phyloP scores from a whole-genome alignment of 2,888 invertebrate genomes.

The Tineola bisselliella region DNA sequence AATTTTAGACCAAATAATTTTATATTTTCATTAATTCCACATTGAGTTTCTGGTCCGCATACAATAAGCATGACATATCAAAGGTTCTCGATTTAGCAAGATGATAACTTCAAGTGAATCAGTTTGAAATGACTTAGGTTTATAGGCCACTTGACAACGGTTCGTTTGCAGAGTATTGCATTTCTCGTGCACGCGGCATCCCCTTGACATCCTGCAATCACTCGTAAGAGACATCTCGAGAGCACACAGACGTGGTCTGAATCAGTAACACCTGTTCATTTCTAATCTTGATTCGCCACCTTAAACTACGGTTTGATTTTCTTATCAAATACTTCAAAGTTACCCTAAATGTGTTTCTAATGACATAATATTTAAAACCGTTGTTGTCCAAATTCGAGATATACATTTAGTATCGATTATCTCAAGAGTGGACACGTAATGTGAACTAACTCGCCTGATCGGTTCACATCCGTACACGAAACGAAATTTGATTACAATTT shows the following conservation, averaged over 20 bases:
- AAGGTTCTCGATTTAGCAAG: not conserved
- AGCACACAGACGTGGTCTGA: slow-evolving; percentile 29
- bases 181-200: slow-evolving; percentile 25
- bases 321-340: not conserved
- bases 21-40: too few relatives aligned
- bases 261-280: not conserved
- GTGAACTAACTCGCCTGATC: slow-evolving; percentile 11
- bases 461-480: slow-evolving; percentile 9
- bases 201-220: slow-evolving; percentile 48
- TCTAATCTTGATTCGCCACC: not conserved
- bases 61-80: not conserved
- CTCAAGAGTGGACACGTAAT: slow-evolving; percentile 7
- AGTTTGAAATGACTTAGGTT: slow-evolving; percentile 24
- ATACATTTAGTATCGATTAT: not conserved
- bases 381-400: not conserved
- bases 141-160: slow-evolving; percentile 17
- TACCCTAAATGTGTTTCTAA: not conserved
- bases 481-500: slow-evolving; percentile 12
- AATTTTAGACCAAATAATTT: too few relatives aligned
- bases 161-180: slow-evolving; percentile 15
- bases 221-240: slow-evolving; percentile 46
- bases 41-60: not conserved
- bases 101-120: slow-evolving; percentile 18
- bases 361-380: not conserved
- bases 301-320: not conserved